Evolutionary conservation across 2,888 invertebrate genomes (phyloP), one percentile per base, ranked within the genome.

Genomic region (Hydraecia micacea): DNA sequence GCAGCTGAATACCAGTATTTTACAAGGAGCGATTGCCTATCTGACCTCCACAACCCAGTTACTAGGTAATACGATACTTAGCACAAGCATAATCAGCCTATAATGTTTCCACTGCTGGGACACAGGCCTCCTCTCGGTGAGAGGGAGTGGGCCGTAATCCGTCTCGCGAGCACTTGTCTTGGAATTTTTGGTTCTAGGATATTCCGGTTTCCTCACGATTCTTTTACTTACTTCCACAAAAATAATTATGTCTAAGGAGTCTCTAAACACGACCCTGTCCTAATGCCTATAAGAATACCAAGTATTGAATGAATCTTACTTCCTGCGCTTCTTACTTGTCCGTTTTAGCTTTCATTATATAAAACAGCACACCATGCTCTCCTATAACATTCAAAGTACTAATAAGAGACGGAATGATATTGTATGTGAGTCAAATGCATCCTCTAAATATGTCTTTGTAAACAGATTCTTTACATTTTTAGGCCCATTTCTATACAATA

Each of bases 221-320:
- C 15, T 55, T 46, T 60, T 1, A 28, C 42, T n/a, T 52, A n/a
- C 0, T 39, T 6, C 1, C 4, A 28, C 4, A 58, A 42, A 73
- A 72, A 74, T 13, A 36, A 52, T 15, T 4, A 0, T 18, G 0
- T 39, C 2, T 32, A 36, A 72, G 46, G 58, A 73, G 46, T 39
- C 85, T 84, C 84, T 46, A 77, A 42, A 13, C 49, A 46, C 15
- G 25, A 9, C 73, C 18, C 42, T 78, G 73, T 85, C 7, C 66
- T 81, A 81, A 78, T 66, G 21, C 25, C 42, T 55, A 32, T 46
- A 63, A 60, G 60, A 71, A 80, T 60, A 84, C 25, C 21, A 69
- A 62, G 49, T 65, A 67, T 63, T 78, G 63, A 60, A 81, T 84
- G 28, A 73, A 78, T 75, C 58, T 28, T 25, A 67, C 42, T 78